Base-by-base conservation (phyloP, 1,140 invertebrate species). In the Lanistes nyassanus region DNA sequence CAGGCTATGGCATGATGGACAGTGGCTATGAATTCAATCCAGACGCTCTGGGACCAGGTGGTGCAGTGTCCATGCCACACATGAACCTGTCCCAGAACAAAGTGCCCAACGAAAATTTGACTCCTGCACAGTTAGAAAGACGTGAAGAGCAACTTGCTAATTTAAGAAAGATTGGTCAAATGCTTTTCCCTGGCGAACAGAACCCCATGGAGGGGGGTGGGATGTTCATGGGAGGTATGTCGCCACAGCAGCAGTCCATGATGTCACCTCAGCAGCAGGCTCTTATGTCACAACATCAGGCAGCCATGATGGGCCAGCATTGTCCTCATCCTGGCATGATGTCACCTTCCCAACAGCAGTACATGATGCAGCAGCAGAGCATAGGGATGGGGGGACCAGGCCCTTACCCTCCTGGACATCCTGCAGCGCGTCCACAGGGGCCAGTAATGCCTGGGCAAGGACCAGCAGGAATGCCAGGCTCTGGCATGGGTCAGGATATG, bases 91-190 rank as follows among this genome's bases (percentile, higher is more conserved):
- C 83, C 47, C 84, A 87, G 66, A 87, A 81, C 66, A 87, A 88
- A 82, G 87, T 89, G 82, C 96, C 96, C 76, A 96, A 98, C 91
- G 97, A 98, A 91, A 97, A 98, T 90, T 91, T 98, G 79, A 99
- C 97, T 71, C 96, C 97, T 36, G 95, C 98, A 89, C 97, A 99
- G 88, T 92, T 96, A 69, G 95, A 97, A 74, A 69, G 73, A 34
- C 56, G 74, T 7, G 58, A 69, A 89, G 95, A 96, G 86, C 94
- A 97, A 82, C 90, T 98, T 36, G 96, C 96, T 7, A 96, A 94
- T 55, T 92, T 99, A 76, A 92, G 95, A 69, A 97, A 97, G 91
- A 96, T 99, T 92, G 70, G 70, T 9, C n/a, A 37, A 21, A 23
- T 58, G 56, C 36, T 37, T 19, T 60, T 58, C 26, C 56, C 26